Base-by-base conservation (phyloP, 2,797 vertebrate genomes). In the Microctenopoma stevenorrisi region DNA sequence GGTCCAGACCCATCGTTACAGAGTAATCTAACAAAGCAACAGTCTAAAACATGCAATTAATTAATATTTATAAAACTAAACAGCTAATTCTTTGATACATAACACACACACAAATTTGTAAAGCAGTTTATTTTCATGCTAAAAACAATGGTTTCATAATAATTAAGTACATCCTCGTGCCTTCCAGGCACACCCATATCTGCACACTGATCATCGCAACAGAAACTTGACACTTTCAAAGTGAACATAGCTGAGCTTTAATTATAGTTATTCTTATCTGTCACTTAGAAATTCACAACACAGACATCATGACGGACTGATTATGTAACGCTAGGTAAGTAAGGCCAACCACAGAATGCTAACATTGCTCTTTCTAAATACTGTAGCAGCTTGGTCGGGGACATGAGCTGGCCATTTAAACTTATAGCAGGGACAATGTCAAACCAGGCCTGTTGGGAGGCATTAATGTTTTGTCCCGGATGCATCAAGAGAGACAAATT, bases 1-100 rank as follows among this genome's bases (percentile, higher is more conserved):
- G 85, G 89, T 81, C 72, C 52, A 71, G 86, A 69, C 90, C 76
- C 5, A 3, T 89, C 56, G 43, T n/a, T 6, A 12, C 22, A 35
- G 46, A 30, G 14, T 6, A 44, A n/a, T 42, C 28, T 44, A 68
- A 35, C 10, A 33, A 64, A 40, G 42, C 13, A 53, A 60, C 59
- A 52, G 7, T 56, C 15, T 11, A n/a, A 25, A 43, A 52, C 18
- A 66, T 64, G 55, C 42, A 64, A 49, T 48, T 11, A 15, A 49
- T 38, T 22, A 37, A 55, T 60, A 15, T 16, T 5, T 44, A n/a
- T n/a, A 44, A 44, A n/a, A 6, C 15, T 6, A 37, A 25, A 61
- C 0, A 18, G 38, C 25, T n/a, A 14, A 53, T n/a, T 8, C 7
- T 25, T 12, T 28, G 7, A 26, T 11, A 6, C 7, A 22, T 5